Conservation (phyloP, 2,888 invertebrate species). For the Neria commutata region DNA sequence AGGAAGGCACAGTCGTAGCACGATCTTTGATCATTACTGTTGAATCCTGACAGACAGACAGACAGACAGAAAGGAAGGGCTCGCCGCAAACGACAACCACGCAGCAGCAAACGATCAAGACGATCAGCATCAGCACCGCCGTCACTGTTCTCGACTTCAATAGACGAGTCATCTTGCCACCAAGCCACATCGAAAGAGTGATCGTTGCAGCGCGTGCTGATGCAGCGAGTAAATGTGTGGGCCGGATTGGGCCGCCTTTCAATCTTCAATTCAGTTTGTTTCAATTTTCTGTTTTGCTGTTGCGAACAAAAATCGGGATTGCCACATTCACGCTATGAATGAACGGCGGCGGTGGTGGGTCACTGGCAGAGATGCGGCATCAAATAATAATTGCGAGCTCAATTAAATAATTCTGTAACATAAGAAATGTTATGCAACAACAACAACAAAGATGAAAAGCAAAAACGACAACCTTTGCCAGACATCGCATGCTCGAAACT, state of each 20-base stretch:
- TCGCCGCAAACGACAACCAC: background rate
- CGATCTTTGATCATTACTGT: conserved; percentile 8
- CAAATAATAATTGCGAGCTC: conserved; percentile 49
- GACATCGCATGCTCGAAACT: conserved; percentile 19
- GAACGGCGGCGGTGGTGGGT: conserved; percentile 21
- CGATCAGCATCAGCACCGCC: too few species aligned
- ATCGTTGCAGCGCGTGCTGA: conserved; percentile 17
- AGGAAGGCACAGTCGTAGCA: background rate
- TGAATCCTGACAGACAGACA: background rate
- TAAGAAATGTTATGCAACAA: conserved; percentile 14
- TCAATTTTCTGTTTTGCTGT: conserved; percentile 38
- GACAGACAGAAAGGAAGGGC: background rate
- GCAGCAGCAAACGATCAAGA: background rate
- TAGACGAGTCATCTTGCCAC: too few species aligned
- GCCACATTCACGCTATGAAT: conserved; percentile 30
- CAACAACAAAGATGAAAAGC: conserved; percentile 1
- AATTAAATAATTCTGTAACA: conserved; percentile 32
- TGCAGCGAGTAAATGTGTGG: conserved; percentile 36
- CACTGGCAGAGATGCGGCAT: conserved; percentile 17
- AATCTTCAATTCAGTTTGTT: conserved; percentile 36
- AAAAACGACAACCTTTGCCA: conserved; percentile 3
- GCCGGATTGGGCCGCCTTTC: conserved; percentile 44
- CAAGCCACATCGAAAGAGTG: too few species aligned
- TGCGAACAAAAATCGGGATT: background rate
- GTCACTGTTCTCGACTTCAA: too few species aligned